These are phyloP conservation scores for Lucifuga dentata DNA, from an alignment of 2,113 vertebrate genomes.

Conservation along the genomic window DNA sequence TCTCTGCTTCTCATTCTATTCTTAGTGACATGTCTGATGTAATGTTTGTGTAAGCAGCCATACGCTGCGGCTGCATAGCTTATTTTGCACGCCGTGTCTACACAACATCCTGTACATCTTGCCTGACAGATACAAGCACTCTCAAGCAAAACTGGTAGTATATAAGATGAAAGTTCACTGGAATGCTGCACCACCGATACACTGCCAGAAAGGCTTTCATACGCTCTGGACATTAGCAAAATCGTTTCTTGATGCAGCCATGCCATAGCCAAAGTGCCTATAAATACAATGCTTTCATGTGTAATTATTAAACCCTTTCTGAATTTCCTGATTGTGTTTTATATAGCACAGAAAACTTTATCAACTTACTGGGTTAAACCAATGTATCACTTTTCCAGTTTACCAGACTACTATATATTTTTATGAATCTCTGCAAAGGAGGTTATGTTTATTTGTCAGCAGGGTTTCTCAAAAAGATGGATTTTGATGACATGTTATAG, in stretches of 20 bases:
- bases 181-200: neutral
- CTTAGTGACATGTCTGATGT: constrained; percentile 61
- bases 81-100: constrained; percentile 32
- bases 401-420: neutral
- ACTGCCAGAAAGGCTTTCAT: neutral
- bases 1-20: constrained; percentile 31
- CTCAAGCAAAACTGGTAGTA: constrained; percentile 32
- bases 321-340: constrained; percentile 1
- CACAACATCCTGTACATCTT: constrained; percentile 14
- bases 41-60: constrained; percentile 64
- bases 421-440: too few relatives aligned
- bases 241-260: neutral
- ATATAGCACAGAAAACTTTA: constrained; percentile 14
- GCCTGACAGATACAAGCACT: constrained; percentile 30
- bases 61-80: constrained; percentile 36
- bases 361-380: constrained; percentile 10
- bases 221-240: neutral
- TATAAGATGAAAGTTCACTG: constrained; percentile 8
- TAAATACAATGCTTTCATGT: too few relatives aligned
- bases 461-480: too few relatives aligned
- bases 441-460: too few relatives aligned
- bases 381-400: constrained; percentile 15
- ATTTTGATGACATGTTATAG: too few relatives aligned
- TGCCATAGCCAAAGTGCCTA: too few relatives aligned
- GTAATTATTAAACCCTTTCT: too few relatives aligned